Conservation (phyloP, 2,797 vertebrate genomes). For the Cossypha heuglini region DNA sequence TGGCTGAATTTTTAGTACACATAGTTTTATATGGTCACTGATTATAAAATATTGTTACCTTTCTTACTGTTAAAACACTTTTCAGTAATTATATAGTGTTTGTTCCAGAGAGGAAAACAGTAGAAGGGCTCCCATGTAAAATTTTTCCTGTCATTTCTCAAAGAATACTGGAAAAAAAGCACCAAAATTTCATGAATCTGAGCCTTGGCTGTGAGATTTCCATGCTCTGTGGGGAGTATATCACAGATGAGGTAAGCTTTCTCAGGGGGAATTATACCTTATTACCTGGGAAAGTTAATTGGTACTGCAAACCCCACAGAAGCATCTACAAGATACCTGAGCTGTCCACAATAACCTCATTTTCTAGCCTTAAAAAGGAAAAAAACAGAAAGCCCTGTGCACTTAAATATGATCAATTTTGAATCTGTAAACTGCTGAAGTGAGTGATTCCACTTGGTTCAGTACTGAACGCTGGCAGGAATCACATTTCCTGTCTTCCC, state of each 20-base stretch:
- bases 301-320: conserved; percentile 5
- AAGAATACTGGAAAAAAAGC: neutral
- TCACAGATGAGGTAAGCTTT: neutral
- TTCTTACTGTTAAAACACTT: neutral
- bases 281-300: conserved; percentile 56
- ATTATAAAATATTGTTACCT: neutral
- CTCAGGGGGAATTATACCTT: neutral
- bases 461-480: neutral
- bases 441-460: neutral
- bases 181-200: neutral
- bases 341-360: conserved; percentile 28
- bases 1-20: neutral
- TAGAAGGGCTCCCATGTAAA: neutral
- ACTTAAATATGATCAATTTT: neutral
- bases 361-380: neutral
- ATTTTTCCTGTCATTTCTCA: neutral
- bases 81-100: neutral
- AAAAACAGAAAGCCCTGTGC: neutral
- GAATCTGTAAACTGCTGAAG: neutral
- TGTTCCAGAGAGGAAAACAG: neutral
- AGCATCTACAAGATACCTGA: conserved; percentile 6
- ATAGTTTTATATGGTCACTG: neutral
- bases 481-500: neutral
- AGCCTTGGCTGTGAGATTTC: neutral
- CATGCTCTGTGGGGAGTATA: neutral